phyloP scores from a whole-genome alignment of 2,113 vertebrate genomes.

The Jacana jacana region DNA sequence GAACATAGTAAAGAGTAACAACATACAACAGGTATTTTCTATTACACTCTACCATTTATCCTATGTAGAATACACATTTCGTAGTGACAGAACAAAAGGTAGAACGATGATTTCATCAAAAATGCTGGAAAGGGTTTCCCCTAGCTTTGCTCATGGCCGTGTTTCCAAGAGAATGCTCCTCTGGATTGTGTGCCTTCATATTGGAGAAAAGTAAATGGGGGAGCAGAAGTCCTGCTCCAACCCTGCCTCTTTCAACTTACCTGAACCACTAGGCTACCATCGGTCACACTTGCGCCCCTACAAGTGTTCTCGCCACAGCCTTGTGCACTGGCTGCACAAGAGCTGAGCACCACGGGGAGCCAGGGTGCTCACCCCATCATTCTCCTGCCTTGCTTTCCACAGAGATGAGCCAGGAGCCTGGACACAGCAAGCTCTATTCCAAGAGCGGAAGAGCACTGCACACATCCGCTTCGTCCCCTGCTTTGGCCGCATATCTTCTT shows the following conservation, averaged over 20 bases:
- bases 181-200: neutral
- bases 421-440: neutral
- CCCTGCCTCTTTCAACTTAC: neutral
- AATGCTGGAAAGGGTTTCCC: neutral
- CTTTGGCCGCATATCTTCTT: neutral
- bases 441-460: neutral
- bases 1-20: neutral
- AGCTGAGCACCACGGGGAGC: neutral
- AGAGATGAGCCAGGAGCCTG: neutral
- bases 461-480: neutral
- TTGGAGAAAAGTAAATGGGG: neutral
- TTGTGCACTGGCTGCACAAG: neutral
- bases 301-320: neutral
- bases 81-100: neutral
- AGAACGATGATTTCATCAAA: neutral
- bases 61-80: neutral
- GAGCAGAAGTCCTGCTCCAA: neutral
- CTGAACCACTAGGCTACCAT: neutral
- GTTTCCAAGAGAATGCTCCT: neutral
- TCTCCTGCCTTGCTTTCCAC: neutral
- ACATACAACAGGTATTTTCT: neutral
- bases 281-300: neutral
- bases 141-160: neutral
- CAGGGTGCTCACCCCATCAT: neutral
- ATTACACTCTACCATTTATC: neutral